Conservation (phyloP, 2,888 invertebrate genomes). For the Yponomeuta malinellus region DNA sequence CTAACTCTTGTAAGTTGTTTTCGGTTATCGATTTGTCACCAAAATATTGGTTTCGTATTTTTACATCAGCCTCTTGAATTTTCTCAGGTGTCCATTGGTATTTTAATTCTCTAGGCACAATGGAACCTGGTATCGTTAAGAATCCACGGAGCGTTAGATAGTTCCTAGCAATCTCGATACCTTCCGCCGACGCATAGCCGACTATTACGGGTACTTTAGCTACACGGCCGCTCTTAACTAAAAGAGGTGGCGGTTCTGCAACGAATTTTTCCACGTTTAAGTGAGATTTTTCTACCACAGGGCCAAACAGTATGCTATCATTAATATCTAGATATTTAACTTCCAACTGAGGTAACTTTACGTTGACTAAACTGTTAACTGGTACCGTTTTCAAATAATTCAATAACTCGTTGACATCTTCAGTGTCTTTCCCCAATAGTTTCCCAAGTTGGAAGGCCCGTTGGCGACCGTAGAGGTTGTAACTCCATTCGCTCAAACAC, state of each 20-base stretch:
- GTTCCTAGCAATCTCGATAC: slow-evolving; percentile 57
- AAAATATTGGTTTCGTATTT: slow-evolving; percentile 56
- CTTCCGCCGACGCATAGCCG: slow-evolving; percentile 63
- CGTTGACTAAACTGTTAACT: slow-evolving; percentile 43
- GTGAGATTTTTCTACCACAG: slow-evolving; percentile 56
- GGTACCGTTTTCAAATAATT: slow-evolving; percentile 49
- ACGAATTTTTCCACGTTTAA: slow-evolving; percentile 47
- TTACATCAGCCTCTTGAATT: slow-evolving; percentile 37
- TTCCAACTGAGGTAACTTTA: slow-evolving; percentile 47
- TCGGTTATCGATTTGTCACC: slow-evolving; percentile 37
- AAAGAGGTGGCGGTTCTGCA: slow-evolving; percentile 39
- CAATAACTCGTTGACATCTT: slow-evolving; percentile 49
- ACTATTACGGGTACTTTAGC: slow-evolving; percentile 56
- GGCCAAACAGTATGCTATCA: slow-evolving; percentile 55
- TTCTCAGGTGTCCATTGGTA: slow-evolving; percentile 39
- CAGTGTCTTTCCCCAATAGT: slow-evolving; percentile 54
- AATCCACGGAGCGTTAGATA: slow-evolving; percentile 34
- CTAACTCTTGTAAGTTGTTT: slow-evolving; percentile 41
- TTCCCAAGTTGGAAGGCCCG: slow-evolving; percentile 63
- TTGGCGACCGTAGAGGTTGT: slow-evolving; percentile 46
- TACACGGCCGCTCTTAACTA: slow-evolving; percentile 42
- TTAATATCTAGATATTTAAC: slow-evolving; percentile 41
- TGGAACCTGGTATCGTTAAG: slow-evolving; percentile 38
- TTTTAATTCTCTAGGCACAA: slow-evolving; percentile 63
- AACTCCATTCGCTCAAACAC: slow-evolving; percentile 63